Evolutionary conservation across 2,888 invertebrate genomes (phyloP), one percentile per base, ranked within the genome.

Genomic region (Acrobasis repandana): DNA sequence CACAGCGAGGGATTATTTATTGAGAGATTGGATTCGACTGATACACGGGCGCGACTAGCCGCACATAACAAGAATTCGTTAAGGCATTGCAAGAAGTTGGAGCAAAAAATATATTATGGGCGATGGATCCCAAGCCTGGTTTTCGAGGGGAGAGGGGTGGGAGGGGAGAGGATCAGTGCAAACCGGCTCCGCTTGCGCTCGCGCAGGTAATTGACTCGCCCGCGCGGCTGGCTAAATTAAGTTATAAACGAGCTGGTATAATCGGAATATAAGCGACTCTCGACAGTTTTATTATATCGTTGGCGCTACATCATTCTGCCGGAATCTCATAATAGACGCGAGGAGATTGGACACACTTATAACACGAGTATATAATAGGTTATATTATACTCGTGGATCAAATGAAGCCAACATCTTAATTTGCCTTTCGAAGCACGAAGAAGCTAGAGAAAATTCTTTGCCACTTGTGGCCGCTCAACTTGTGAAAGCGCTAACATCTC

Each of bases 171-270:
- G 80, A 82, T 82, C 82, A 70, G 71, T 77, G 79, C 77, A 74
- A 86, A 91, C 91, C 91, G 90, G 92, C 83, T 82, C 75, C 73
- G 74, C 83, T 72, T 82, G 88, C 87, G 85, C 85, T 72, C 72
- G 88, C 90, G 88, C 90, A 90, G 90, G 90, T 89, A 90, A 90
- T 84, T 85, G 86, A 85, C 86, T 86, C 79, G 71, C 70, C 69
- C 69, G 71, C 72, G 72, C 68, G 69, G 69, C 74, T 76, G 77
- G 80, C 81, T 85, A 86, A 88, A 90, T 90, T 88, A 87, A 90
- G 89, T 84, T 84, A 86, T 90, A 86, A 90, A 87, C 85, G 79
- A 83, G 80, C 76, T 79, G 80, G 80, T 80, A 74, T 83, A 82
- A 82, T 82, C 79, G 79, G 80, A 80, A 73, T 71, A 75, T 83